These are phyloP conservation scores for Phorcus lineatus DNA, from an alignment of 2,888 invertebrate species.

Conservation along the genomic window DNA sequence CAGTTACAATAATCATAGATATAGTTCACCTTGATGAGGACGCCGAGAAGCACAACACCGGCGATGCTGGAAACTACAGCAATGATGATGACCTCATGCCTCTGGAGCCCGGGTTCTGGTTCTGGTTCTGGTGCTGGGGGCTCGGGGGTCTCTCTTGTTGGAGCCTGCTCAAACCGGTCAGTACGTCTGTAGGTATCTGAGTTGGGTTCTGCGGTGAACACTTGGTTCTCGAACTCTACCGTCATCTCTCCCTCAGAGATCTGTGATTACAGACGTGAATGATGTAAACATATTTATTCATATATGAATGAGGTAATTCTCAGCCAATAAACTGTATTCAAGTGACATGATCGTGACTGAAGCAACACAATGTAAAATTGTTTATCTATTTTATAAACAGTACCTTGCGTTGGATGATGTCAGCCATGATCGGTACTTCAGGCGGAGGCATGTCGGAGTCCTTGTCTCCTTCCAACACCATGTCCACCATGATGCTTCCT, in stretches of 20 bases:
- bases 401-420: neutral
- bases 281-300: no score
- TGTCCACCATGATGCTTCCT: neutral
- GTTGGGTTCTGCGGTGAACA: neutral
- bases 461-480: neutral
- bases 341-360: no score
- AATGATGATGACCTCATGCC: constrained; percentile 3
- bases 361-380: no score
- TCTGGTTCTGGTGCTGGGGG: neutral
- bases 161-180: neutral
- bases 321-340: no score
- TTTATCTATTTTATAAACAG: no score
- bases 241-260: neutral
- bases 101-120: neutral
- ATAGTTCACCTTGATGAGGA: constrained; percentile 1
- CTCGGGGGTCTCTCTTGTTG: neutral
- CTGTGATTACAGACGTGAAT: neutral
- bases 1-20: no score
- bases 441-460: neutral
- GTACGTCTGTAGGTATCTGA: neutral
- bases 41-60: neutral
- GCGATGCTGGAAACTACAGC: neutral
- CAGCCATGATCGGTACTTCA: neutral
- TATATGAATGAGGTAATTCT: no score
- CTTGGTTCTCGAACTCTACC: neutral